phyloP scores from a whole-genome alignment of 1,140 invertebrate genomes.

The Drosophila tropicalis region DNA sequence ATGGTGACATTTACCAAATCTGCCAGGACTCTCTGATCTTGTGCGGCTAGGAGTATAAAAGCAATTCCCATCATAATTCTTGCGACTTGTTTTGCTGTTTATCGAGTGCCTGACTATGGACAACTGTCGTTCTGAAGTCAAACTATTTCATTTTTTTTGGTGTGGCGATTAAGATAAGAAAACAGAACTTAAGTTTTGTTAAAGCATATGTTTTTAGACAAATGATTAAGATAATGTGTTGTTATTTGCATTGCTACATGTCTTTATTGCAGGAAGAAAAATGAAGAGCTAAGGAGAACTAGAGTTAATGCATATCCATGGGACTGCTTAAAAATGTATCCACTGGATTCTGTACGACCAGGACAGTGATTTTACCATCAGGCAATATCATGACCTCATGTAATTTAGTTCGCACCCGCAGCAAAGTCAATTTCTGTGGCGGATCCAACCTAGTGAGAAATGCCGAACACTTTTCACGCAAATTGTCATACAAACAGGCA shows the following conservation, averaged over 20 bases:
- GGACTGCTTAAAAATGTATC: slow-evolving; percentile 45
- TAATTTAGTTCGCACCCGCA: slow-evolving; percentile 69
- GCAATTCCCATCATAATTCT: not conserved
- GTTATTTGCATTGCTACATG: not conserved
- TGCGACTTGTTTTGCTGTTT: not conserved
- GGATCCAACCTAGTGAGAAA: slow-evolving; percentile 66
- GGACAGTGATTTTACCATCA: slow-evolving; percentile 74
- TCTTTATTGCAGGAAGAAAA: not conserved
- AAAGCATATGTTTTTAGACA: not conserved
- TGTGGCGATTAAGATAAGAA: not conserved
- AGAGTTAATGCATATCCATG: not conserved
- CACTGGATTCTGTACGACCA: slow-evolving; percentile 68
- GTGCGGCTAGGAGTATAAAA: not conserved
- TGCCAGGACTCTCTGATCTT: not conserved
- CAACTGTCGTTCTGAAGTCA: not conserved
- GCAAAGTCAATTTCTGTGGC: slow-evolving; percentile 46
- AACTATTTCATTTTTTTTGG: not conserved
- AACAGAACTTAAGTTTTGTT: not conserved
- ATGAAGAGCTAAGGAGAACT: not conserved
- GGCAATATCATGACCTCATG: slow-evolving; percentile 73
- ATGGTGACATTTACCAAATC: slow-evolving; percentile 8
- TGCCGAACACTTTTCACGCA: slow-evolving; percentile 67
- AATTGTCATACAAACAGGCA: slow-evolving; percentile 71
- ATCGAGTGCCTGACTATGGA: not conserved
- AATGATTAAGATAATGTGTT: not conserved